Evolutionary conservation across 2,797 vertebrate species (phyloP), one percentile per base, ranked within the genome.

Genomic region (Cirrhinus molitorella): DNA sequence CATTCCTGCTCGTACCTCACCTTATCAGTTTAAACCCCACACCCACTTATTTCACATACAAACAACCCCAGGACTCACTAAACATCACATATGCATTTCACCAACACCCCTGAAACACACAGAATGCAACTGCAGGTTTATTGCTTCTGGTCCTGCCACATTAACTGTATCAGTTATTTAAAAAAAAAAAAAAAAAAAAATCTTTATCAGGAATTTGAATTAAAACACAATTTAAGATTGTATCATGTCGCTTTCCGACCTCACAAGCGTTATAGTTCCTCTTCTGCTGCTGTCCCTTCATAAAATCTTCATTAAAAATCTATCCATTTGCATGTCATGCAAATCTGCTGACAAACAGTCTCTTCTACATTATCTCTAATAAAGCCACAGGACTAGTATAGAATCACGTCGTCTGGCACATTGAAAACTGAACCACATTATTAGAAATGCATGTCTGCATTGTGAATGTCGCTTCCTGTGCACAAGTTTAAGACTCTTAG

Each of bases 11-110:
- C 1, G 31, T 59, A 57, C 66, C 28, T 57, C 28, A 6, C 79
- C 79, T 85, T 68, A 86, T 83, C 75, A 70, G 57, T 75, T 80
- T 8, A 85, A 78, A 83, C 43, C 34, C n/a, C 12, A 55, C 49
- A 45, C n/a, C 49, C 49, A 43, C n/a, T 65, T 68, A 31, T 78
- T 79, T 79, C 43, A 84, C n/a, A 34, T 16, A 55, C n/a, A 75
- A 70, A 53, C 55, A 75, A 19, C 19, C 40, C 59, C n/a, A 25
- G n/a, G 40, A 55, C 47, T 34, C 45, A 74, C 66, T 59, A 85
- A 77, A 79, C 45, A 66, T 67, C 13, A 11, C 16, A 37, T n/a
- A 68, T 28, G 47, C 40, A 66, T 10, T 49, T 55, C 9, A 71
- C 67, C 67, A 77, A 40, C 68, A 68, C 11, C 73, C 28, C 25